These are phyloP conservation scores for Drosophila takahashii DNA, from an alignment of 1,140 invertebrate genomes.

Conservation along the genomic window DNA sequence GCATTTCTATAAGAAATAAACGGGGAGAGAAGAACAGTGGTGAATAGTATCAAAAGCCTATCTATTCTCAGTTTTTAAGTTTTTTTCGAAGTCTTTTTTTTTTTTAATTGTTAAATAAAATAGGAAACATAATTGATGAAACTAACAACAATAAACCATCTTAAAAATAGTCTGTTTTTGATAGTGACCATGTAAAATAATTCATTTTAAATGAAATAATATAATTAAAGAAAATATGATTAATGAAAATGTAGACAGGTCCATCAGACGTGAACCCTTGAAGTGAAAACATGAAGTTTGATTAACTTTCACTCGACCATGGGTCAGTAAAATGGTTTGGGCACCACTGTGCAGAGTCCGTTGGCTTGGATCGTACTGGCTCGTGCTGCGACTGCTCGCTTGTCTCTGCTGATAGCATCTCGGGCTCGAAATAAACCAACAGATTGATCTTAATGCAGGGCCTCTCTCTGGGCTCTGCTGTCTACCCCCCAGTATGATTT, in stretches of 20 bases:
- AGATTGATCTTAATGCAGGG: constrained; percentile 68
- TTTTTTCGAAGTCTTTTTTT: too few relatives aligned
- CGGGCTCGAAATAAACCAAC: constrained; percentile 25
- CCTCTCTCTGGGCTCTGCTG: constrained; percentile 19
- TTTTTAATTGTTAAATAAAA: too few relatives aligned
- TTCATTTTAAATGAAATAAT: too few relatives aligned
- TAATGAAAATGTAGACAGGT: too few relatives aligned
- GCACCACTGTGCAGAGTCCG: constrained; percentile 46
- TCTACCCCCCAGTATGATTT: background rate
- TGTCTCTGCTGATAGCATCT: constrained; percentile 44
- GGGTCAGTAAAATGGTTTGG: background rate
- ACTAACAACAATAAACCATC: too few relatives aligned
- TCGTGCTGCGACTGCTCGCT: constrained; percentile 19
- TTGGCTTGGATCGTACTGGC: constrained; percentile 29
- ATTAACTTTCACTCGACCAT: constrained; percentile 12
- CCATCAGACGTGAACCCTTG: background rate
- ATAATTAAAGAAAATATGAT: too few relatives aligned
- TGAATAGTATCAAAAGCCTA: background rate
- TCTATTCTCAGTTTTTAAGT: too few relatives aligned
- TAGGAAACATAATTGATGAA: too few relatives aligned
- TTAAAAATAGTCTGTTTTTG: too few relatives aligned
- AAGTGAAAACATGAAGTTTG: background rate
- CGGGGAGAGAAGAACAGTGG: background rate
- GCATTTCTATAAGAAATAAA: background rate
- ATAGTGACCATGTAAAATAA: too few relatives aligned